These are phyloP conservation scores for Drosophila pectinifera DNA, from an alignment of 1,140 invertebrate genomes.

Conservation along the genomic window DNA sequence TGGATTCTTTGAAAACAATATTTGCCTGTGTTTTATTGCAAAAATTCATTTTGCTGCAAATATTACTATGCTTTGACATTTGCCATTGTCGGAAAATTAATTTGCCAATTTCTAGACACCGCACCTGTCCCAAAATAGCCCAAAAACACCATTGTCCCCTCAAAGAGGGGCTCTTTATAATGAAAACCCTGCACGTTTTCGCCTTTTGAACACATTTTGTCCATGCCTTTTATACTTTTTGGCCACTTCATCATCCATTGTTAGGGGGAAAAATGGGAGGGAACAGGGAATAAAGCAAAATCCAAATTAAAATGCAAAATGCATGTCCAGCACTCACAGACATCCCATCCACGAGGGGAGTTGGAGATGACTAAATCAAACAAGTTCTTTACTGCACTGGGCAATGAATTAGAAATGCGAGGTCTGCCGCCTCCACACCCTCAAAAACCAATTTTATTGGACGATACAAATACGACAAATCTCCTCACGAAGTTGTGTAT, in stretches of 20 bases:
- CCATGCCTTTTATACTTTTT: conserved; percentile 3
- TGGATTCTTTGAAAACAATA: too few relatives aligned
- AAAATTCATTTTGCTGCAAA: neutral
- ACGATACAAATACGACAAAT: conserved; percentile 5
- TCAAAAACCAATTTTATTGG: conserved; percentile 6
- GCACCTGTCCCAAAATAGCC: conserved; percentile 8
- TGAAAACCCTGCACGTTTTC: conserved; percentile 61
- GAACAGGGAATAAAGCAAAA: neutral
- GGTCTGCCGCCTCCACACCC: neutral
- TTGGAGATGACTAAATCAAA: conserved; percentile 5
- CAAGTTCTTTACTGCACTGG: conserved; percentile 6
- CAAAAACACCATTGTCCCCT: conserved; percentile 16
- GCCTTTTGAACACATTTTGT: conserved; percentile 36
- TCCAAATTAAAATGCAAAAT: conserved; percentile 65
- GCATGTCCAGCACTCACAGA: conserved; percentile 19
- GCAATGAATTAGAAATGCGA: conserved; percentile 44
- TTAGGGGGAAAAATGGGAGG: conserved; percentile 10
- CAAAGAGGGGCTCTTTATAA: conserved; percentile 33
- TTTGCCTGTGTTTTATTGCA: too few relatives aligned
- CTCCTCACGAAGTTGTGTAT: conserved; percentile 6
- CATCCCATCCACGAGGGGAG: neutral
- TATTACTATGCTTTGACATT: neutral
- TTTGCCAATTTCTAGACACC: conserved; percentile 17
- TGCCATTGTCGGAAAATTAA: conserved; percentile 2
- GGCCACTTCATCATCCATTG: conserved; percentile 34